Evolutionary conservation across 2,797 vertebrate genomes (phyloP).

Genomic region (Vultur gryphus): DNA sequence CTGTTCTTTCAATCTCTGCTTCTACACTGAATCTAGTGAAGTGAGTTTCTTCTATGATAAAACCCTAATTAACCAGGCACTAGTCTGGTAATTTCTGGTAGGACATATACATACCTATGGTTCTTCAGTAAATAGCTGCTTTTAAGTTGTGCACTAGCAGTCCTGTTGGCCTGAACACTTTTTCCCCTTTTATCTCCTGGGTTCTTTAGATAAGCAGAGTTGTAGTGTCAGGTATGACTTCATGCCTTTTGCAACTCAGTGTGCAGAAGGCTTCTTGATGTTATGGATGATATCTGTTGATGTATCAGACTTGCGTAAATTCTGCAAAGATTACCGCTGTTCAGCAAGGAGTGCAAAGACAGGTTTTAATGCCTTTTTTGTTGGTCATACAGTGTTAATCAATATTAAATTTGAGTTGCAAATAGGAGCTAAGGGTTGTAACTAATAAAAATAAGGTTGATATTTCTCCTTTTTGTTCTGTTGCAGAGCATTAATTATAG

Average conservation of each 20-base stretch:
- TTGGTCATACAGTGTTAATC: neutral
- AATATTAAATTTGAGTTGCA: neutral
- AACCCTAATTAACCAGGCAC: neutral
- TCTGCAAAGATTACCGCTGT: neutral
- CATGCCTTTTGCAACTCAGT: neutral
- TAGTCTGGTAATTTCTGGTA: neutral
- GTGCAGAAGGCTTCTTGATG: neutral
- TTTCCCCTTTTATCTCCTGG: neutral
- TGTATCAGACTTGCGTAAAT: neutral
- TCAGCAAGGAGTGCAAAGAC: neutral
- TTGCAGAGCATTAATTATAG: neutral
- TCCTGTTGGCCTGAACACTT: neutral
- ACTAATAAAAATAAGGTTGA: neutral
- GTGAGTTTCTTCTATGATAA: neutral
- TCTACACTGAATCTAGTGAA: neutral
- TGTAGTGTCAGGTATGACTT: neutral
- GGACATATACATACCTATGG: fast-evolving
- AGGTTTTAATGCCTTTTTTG: neutral
- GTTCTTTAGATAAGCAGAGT: neutral
- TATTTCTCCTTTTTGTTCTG: neutral
- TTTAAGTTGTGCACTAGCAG: neutral
- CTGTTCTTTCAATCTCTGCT: neutral
- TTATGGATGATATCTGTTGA: neutral
- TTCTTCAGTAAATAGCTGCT: neutral
- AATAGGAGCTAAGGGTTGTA: neutral